These are phyloP conservation scores for Allygus modestus DNA, from an alignment of 2,888 invertebrate species.

Conservation along the genomic window DNA sequence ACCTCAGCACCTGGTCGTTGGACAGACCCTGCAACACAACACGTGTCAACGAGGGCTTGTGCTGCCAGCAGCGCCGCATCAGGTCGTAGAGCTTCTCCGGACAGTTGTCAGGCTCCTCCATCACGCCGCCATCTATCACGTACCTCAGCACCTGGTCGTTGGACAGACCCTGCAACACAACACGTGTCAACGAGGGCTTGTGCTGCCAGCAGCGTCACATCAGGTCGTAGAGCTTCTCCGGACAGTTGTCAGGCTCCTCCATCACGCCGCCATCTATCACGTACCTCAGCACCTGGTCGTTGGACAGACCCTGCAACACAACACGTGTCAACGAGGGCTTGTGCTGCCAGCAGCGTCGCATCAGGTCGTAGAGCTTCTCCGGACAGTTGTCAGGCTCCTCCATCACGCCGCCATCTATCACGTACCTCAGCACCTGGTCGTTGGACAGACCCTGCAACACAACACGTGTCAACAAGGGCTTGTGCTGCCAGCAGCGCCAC, in stretches of 20 bases:
- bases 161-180: constrained; percentile 82
- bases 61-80: constrained; percentile 96
- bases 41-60: constrained; percentile 80
- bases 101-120: constrained; percentile 97
- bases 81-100: constrained; percentile 93
- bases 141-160: constrained; percentile 96
- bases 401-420: constrained; percentile 95
- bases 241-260: constrained; percentile 97
- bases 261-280: constrained; percentile 95
- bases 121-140: constrained; percentile 93
- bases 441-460: constrained; percentile 86
- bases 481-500: constrained; percentile 94
- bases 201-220: constrained; percentile 97
- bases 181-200: constrained; percentile 79
- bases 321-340: constrained; percentile 78
- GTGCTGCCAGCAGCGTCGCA: constrained; percentile 96
- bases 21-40: constrained; percentile 82
- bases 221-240: constrained; percentile 91
- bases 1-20: constrained; percentile 94
- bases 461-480: constrained; percentile 77
- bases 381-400: constrained; percentile 97
- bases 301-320: constrained; percentile 84
- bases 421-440: constrained; percentile 94
- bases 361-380: constrained; percentile 91
- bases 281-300: constrained; percentile 94